These are phyloP conservation scores for Stramonita haemastoma DNA, from an alignment of 2,888 invertebrate genomes.

Conservation along the genomic window DNA sequence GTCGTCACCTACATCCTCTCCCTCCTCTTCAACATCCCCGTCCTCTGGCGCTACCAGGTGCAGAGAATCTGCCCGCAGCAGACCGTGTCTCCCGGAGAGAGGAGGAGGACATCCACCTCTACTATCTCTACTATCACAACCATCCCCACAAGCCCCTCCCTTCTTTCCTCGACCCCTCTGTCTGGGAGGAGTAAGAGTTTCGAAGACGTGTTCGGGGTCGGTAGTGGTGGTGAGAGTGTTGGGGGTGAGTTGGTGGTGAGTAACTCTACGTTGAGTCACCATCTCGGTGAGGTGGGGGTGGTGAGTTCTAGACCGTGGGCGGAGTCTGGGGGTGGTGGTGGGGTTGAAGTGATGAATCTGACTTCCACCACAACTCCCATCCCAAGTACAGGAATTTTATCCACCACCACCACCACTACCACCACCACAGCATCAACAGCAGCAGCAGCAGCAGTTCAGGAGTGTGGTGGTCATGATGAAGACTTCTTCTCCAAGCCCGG, in stretches of 20 bases:
- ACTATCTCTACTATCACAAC: too few relatives aligned
- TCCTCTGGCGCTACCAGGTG: slow-evolving; percentile 68
- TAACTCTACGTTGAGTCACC: too few relatives aligned
- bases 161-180: too few relatives aligned
- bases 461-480: too few relatives aligned
- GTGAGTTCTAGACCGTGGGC: not conserved
- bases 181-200: not conserved
- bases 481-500: too few relatives aligned
- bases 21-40: slow-evolving; percentile 84
- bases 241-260: too few relatives aligned
- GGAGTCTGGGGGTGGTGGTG: not conserved
- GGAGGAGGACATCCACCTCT: not conserved
- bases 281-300: too few relatives aligned
- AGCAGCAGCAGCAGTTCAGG: not conserved
- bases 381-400: not conserved
- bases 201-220: not conserved
- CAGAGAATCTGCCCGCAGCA: slow-evolving; percentile 41
- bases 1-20: slow-evolving; percentile 84
- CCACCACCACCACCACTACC: not conserved
- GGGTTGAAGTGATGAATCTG: not conserved
- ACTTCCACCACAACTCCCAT: not conserved
- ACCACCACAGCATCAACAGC: not conserved
- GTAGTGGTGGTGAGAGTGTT: not conserved
- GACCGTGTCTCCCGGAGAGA: not conserved
- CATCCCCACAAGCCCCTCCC: too few relatives aligned